phyloP scores from a whole-genome alignment of 2,113 vertebrate genomes.

The Callipepla squamata region DNA sequence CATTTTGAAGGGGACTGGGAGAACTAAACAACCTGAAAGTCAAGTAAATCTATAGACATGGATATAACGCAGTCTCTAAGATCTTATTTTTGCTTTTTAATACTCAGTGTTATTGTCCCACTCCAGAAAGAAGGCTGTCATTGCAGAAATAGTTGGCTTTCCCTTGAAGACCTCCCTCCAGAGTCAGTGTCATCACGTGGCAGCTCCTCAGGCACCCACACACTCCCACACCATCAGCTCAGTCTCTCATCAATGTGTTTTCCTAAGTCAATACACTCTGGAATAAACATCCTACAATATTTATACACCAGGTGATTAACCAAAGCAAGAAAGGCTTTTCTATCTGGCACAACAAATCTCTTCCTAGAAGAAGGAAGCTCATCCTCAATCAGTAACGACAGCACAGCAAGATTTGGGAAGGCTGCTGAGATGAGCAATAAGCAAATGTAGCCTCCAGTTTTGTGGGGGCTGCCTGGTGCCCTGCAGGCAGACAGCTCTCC shows the following conservation, averaged over 20 bases:
- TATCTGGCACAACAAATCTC: rapidly evolving
- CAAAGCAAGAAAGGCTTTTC: background rate
- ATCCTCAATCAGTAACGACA: background rate
- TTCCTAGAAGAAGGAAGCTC: background rate
- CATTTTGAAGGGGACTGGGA: background rate
- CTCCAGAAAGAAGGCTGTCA: background rate
- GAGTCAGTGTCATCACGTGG: background rate
- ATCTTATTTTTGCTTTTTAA: background rate
- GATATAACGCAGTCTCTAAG: background rate
- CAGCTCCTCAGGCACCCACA: too few relatives aligned
- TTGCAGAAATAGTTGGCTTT: background rate
- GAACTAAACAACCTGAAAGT: background rate
- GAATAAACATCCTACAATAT: background rate
- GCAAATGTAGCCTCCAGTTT: background rate
- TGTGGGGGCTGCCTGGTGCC: background rate
- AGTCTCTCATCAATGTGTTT: background rate
- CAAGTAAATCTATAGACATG: background rate
- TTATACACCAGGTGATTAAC: background rate
- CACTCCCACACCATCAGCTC: too few relatives aligned
- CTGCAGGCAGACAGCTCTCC: background rate
- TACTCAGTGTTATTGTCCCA: background rate
- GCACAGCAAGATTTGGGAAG: background rate
- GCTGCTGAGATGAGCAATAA: background rate
- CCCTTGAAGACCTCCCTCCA: background rate
- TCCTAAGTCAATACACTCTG: background rate